A percentile compares a stretch with the other conserved stretches of the same genome.
phyloP scores from a whole-genome alignment of 2,888 invertebrate species.

The Allolobophora icterica region DNA sequence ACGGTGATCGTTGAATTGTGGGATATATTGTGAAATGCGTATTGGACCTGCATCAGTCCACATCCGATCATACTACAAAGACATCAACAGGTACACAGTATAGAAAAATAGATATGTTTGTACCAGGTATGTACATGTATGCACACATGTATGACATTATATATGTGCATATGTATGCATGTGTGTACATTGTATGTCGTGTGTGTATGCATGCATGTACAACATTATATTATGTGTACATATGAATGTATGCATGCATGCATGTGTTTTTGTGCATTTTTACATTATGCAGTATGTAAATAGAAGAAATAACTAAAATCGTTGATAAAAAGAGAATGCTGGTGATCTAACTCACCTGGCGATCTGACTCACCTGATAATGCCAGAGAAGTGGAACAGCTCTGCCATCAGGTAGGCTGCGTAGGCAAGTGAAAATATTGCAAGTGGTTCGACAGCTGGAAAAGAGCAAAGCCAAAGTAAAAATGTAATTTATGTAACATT shows the following conservation, averaged over 20 bases:
- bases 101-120: not conserved
- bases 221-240: too few species aligned
- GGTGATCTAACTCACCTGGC: not conserved
- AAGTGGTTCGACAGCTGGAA: conserved; percentile 70
- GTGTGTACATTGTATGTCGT: too few species aligned
- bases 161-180: too few species aligned
- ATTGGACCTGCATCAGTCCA: conserved; percentile 70
- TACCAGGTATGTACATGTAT: too few species aligned
- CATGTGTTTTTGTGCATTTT: not conserved
- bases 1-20: conserved; percentile 69
- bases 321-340: not conserved
- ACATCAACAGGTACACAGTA: not conserved
- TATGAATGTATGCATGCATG: too few species aligned
- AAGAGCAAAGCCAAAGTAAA: not conserved
- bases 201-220: too few species aligned
- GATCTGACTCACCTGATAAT: conserved; percentile 66
- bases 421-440: conserved; percentile 69
- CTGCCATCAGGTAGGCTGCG: conserved; percentile 68
- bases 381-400: conserved; percentile 70
- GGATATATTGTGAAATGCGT: conserved; percentile 70
- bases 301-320: not conserved
- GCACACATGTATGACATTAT: too few species aligned
- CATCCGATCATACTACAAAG: conserved; percentile 68
- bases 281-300: not conserved
- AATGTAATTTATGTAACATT: too few species aligned